Base-by-base conservation (phyloP, 2,888 invertebrate genomes). In the Rhagophthalmus giganteus region DNA sequence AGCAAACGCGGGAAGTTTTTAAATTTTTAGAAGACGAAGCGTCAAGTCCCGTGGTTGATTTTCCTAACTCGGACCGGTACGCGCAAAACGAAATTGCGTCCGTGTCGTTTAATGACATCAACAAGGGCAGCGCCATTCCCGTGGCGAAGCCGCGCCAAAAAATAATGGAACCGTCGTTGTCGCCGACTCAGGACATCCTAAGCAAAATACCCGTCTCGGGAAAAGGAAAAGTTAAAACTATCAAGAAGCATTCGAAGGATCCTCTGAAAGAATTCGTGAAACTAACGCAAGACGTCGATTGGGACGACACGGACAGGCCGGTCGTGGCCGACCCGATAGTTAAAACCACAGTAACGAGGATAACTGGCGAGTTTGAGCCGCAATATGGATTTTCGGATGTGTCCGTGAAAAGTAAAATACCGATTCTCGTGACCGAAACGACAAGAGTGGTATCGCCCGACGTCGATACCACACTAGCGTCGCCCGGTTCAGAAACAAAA, bases 201-300 rank as follows among this genome's bases (percentile, higher is more conserved):
- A 74, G 73, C 45, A 73, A 71, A 63, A 75, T 75, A 44, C 74
- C 75, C 0, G 67, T 75, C 10, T 58, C 61, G 6, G 63, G 73
- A 55, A 74, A 73, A 25, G 67, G 71, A 10, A 76, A 76, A 69
- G 67, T 76, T 1, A 76, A 76, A 67, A 77, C 77, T 1, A 76
- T 77, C 12, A 77, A 76, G 57, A 77, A 77, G 64, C 77, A 77
- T 61, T 76, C 77, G 1, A 77, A 77, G 61, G 74, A 75, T 61
- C 75, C 75, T 1, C 47, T 75, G 13, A 75, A 75, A 61, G 75
- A 75, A 50, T 75, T 75, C 46, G 74, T 74, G 7, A 72, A 71
- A 47, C 58, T 74, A 30, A 67, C 72, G 2, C 72, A 73, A 59
- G 74, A 76, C 46, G 73, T 75, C 10, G 73, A 75, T 58, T 75